These are phyloP conservation scores for Noctilio leporinus DNA, from an alignment of 2,113 vertebrate species.

Conservation along the genomic window DNA sequence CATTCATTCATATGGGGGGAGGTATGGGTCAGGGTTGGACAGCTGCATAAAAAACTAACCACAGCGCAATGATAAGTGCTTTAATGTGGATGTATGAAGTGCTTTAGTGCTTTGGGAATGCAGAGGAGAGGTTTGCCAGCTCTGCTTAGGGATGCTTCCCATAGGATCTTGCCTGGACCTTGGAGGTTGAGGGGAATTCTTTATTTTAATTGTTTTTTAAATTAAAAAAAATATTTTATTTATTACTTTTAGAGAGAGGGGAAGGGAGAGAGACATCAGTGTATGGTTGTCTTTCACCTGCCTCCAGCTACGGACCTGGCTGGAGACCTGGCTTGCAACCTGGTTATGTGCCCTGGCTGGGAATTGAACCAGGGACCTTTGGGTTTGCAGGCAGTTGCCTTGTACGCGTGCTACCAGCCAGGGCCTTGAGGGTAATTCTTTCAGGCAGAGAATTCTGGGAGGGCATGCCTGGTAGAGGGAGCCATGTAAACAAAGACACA, in stretches of 20 bases:
- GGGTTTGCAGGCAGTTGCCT: too few relatives aligned
- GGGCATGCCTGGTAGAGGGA: background rate
- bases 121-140: background rate
- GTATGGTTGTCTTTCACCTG: too few relatives aligned
- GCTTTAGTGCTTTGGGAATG: constrained; percentile 23
- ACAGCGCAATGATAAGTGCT: background rate
- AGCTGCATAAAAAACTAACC: background rate
- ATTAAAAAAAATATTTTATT: too few relatives aligned
- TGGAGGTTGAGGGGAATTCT: background rate
- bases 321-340: too few relatives aligned
- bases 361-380: too few relatives aligned
- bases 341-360: too few relatives aligned
- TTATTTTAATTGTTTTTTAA: too few relatives aligned
- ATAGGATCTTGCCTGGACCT: background rate
- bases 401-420: too few relatives aligned
- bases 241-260: too few relatives aligned
- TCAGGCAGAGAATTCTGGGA: background rate
- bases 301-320: too few relatives aligned
- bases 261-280: too few relatives aligned
- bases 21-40: background rate
- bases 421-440: background rate
- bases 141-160: background rate
- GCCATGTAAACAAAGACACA: background rate
- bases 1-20: background rate
- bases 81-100: background rate